phyloP scores from a whole-genome alignment of 1,140 invertebrate species.

The Grapholita molesta region DNA sequence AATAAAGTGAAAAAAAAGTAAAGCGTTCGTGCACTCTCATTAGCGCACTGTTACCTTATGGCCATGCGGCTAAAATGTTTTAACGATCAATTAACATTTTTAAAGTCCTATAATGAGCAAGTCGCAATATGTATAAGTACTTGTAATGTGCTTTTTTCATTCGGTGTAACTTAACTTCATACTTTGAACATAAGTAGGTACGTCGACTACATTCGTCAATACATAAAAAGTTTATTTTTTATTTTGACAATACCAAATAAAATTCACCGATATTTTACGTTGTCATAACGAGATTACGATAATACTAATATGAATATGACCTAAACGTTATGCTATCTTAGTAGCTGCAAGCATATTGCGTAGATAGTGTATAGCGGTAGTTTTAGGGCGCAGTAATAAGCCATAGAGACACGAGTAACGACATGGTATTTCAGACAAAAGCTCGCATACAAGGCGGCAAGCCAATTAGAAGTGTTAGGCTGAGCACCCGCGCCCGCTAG shows the following conservation, averaged over 20 bases:
- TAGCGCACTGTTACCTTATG: slow-evolving; percentile 8
- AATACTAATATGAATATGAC: not conserved
- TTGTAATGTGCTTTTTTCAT: no score
- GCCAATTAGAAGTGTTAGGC: slow-evolving; percentile 73
- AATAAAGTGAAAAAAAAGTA: no score
- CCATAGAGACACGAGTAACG: slow-evolving; percentile 45
- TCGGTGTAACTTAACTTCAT: no score
- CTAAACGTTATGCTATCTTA: not conserved
- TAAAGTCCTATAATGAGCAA: not conserved
- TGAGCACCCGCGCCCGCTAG: slow-evolving; percentile 20
- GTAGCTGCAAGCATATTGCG: not conserved
- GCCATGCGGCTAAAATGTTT: not conserved
- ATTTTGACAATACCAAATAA: no score
- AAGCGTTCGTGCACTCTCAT: slow-evolving; percentile 7
- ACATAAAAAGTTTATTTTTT: no score
- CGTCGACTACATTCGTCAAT: no score
- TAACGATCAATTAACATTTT: slow-evolving; percentile 6
- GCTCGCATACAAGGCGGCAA: slow-evolving; percentile 63
- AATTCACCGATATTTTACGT: not conserved
- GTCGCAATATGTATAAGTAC: no score
- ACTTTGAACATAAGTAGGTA: no score
- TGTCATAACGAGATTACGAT: no score
- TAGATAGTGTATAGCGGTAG: slow-evolving; percentile 27
- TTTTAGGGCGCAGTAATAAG: slow-evolving; percentile 32
- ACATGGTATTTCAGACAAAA: slow-evolving; percentile 66